Evolutionary conservation across 2,888 invertebrate genomes (phyloP), one percentile per base, ranked within the genome.

Genomic region (Trissonchulus latispiculum): DNA sequence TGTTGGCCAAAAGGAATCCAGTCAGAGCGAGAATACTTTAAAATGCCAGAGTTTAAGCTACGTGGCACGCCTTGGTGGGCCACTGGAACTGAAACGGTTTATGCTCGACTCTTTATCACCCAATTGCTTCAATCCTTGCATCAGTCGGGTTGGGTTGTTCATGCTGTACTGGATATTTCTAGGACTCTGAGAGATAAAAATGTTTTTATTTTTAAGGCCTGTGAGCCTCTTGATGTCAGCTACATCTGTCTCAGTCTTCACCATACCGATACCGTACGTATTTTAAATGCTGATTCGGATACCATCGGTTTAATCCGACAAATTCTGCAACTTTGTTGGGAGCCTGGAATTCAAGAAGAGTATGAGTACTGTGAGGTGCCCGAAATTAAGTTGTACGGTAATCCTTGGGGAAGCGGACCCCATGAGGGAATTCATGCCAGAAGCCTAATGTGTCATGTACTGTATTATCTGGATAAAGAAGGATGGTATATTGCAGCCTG

Each of bases 401-500:
- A 71, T 37, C 75, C 76, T 18, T 76, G 76, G 76, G 69, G 69
- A 35, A 23, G 36, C 3, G n/a, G 32, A 3, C 35, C 31, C 28
- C n/a, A 23, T 15, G 69, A 68, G n/a, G 69, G 69, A 2, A 36
- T 68, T 23, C 36, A 70, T 35, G 69, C 72, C 8, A 70, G 76
- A 18, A 28, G 61, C 32, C 29, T 76, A 33, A 74, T 76, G 72
- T 36, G 61, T 36, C 29, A 28, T 29, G 3, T 76, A 1, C 64
- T 76, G 61, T 23, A 32, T 15, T 23, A n/a, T 28, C n/a, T 76
- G 48, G 72, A 33, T 1, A 18, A 36, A 15, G 48, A 32, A 23
- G 76, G 76, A 18, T 76, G 76, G 76, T 18, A 66, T 0, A 32
- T 74, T 23, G 66, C 73, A 29, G 71, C 73, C 61, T 74, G 72